Evolutionary conservation across 2,113 vertebrate genomes (phyloP), one percentile per base, ranked within the genome.

Genomic region (Forbesichthys agassizii): DNA sequence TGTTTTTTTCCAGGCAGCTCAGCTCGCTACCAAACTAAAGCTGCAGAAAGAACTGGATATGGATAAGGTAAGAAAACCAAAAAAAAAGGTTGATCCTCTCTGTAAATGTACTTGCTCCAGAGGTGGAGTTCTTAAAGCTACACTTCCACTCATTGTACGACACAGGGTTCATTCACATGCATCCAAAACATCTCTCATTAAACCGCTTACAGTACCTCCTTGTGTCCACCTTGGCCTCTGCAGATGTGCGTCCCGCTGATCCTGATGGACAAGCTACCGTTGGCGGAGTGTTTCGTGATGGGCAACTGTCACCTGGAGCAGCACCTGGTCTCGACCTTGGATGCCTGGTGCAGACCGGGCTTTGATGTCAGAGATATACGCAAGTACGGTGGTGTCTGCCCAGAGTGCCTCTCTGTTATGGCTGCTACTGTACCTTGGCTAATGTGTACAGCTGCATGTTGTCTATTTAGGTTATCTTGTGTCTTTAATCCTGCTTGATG

Each of bases 171-270:
- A 42, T 48, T 49, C 16, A 55, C 1, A 55, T 55, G 5, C 9
- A 55, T 55, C 13, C 7, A 55, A 5, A 18, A 12, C 12, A 52
- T 14, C 49, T 52, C 11, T 14, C 49, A 51, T 64, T 46, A 59
- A 69, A 65, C 46, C 9, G n/a, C 16, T 48, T 18, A 42, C n/a
- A 20, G 1, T 20, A 20, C 20, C 4, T 61, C 3, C 5, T 53
- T 16, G 66, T 48, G 18, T 49, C n/a, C 7, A 7, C 5, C 53
- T 54, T 16, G 67, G 65, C 20, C 64, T 51, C 55, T 57, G n/a
- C 71, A 98, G 95, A 89, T 95, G 75, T 95, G 95, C 20, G 52
- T 88, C 0, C 95, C 95, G 0, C 86, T 96, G 0, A 92, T 96
- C 55, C 84, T 97, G 11, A 92, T 94, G 77, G 94, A 95, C 52